Evolutionary conservation across 2,113 vertebrate genomes (phyloP), one percentile per base, ranked within the genome.

Genomic region (Crotophaga sulcirostris): DNA sequence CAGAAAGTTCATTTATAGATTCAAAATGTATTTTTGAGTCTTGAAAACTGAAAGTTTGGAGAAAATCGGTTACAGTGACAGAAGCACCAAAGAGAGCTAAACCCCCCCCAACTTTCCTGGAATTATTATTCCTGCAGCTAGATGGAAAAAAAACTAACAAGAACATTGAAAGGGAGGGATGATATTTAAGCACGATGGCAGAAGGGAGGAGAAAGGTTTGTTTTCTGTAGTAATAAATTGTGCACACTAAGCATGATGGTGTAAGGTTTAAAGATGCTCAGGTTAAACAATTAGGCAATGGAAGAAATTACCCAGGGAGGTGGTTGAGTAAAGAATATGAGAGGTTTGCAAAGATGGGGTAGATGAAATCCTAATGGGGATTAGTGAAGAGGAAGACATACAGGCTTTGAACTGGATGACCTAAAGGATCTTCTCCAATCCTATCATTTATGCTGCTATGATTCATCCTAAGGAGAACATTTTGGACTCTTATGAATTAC

Each of bases 401-500:
- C 69, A 91, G 45, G 44, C 82, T 96, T 96, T 82, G 56, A 81
- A 89, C 47, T 42, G 70, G 77, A 77, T 87, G 93, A 93, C 87
- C 93, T 20, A 17, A 95, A 87, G 84, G 42, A 94, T 95, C 59
- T 91, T 96, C 87, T 96, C 93, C 59, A 85, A 15, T 82, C 75
- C 75, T 88, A 90, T 96, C 94, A 67, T 84, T 93, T 96, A 81
- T 80, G 75, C 82, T 77, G 91, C 85, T 91, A 93, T 97, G 96
- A 97, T 92, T 97, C 95, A 97, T 91, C 54, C 72, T 64, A 68
- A 91, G 44, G 58, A 97, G 96, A 96, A 91, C 89, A 87, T 95
- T 96, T 94, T 96, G 97, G 95, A 97, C 92, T 51, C 59, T 24
- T 67, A 87, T 91, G 94, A 96, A 93, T 95, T 91, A 96, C 68